Conservation (phyloP, 2,113 vertebrate genomes). For the Scatophagus argus region DNA sequence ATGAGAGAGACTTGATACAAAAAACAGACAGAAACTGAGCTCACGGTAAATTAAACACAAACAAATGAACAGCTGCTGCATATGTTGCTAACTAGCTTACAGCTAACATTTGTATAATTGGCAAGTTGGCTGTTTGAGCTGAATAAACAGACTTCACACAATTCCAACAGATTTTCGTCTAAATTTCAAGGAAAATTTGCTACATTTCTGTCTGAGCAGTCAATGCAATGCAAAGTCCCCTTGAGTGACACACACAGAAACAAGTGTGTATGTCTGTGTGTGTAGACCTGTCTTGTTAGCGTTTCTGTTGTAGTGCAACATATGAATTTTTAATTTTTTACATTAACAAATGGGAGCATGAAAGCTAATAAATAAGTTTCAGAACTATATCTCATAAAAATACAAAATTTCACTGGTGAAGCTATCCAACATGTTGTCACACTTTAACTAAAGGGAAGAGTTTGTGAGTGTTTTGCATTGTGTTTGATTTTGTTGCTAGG, state of each 20-base stretch:
- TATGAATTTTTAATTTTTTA: background rate
- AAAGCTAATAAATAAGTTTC: background rate
- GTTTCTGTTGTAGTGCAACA: background rate
- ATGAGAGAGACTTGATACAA: background rate
- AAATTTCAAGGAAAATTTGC: no score
- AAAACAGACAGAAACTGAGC: background rate
- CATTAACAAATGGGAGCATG: background rate
- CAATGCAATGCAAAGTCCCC: no score
- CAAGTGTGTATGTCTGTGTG: no score
- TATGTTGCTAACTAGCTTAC: no score
- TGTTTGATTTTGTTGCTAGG: constrained; percentile 67
- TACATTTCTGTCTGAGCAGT: no score
- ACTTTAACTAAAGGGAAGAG: background rate
- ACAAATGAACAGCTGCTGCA: background rate
- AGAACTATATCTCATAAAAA: background rate
- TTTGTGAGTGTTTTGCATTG: constrained; percentile 32
- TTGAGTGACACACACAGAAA: no score
- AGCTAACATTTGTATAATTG: background rate
- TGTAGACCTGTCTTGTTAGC: background rate
- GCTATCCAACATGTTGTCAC: background rate
- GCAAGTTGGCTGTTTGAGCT: background rate
- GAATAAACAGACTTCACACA: background rate
- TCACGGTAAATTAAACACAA: background rate
- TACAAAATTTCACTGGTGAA: background rate
- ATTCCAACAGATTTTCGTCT: no score